phyloP scores from a whole-genome alignment of 2,797 vertebrate species.

The Carduelis carduelis region DNA sequence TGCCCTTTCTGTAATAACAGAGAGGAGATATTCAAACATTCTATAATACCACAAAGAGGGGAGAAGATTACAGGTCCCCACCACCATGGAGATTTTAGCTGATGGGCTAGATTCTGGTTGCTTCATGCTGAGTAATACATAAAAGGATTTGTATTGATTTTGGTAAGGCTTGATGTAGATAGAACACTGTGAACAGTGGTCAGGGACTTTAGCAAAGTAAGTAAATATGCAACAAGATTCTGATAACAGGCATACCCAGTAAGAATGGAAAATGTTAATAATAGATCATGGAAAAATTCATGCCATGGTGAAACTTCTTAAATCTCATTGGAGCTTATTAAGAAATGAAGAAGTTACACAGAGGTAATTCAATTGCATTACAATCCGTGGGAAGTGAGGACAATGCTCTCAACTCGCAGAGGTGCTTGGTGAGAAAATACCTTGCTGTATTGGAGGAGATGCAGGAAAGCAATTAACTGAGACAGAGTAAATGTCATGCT shows the following conservation, averaged over 20 bases:
- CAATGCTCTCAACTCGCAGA: rapidly evolving
- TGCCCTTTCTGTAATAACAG: not conserved
- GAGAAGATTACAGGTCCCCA: not conserved
- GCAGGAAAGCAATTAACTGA: not conserved
- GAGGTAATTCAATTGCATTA: not conserved
- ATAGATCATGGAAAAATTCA: not conserved
- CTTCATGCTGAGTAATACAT: not conserved
- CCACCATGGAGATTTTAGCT: not conserved
- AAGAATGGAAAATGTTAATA: not conserved
- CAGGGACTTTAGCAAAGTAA: not conserved
- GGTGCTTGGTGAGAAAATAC: not conserved
- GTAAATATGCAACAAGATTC: not conserved
- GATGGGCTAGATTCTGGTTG: not conserved
- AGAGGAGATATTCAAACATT: not conserved
- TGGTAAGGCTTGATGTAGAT: not conserved
- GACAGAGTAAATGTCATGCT: not conserved
- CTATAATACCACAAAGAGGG: not conserved
- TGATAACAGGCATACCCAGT: not conserved
- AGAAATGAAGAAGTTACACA: not conserved
- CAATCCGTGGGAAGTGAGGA: not conserved
- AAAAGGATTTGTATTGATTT: not conserved
- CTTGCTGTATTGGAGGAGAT: not conserved
- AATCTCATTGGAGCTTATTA: not conserved
- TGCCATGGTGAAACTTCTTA: not conserved
- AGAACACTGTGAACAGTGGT: not conserved